phyloP scores from a whole-genome alignment of 2,113 vertebrate species.

The Piprites chloris region DNA sequence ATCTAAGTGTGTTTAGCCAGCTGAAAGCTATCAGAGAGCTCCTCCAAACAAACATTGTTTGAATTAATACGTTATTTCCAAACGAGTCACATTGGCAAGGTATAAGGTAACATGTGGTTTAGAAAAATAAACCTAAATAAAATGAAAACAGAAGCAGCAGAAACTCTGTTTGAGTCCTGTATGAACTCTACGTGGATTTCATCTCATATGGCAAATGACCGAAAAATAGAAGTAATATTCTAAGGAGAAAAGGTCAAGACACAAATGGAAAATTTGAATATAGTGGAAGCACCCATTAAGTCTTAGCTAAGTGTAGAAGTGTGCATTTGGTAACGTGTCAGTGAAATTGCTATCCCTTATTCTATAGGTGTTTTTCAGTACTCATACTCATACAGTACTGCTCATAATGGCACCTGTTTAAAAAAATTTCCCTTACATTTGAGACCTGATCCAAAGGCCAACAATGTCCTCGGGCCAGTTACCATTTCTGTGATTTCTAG shows the following conservation, averaged over 20 bases:
- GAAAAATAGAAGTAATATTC: neutral
- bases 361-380: neutral
- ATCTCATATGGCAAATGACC: neutral
- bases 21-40: constrained; percentile 61
- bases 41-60: constrained; percentile 57
- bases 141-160: constrained; percentile 55
- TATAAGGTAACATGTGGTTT: constrained; percentile 54
- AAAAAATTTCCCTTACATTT: neutral
- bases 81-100: constrained; percentile 48
- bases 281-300: neutral
- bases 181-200: constrained; percentile 24
- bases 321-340: neutral
- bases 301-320: neutral
- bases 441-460: neutral
- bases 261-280: neutral
- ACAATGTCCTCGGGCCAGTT: neutral
- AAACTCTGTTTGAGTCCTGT: constrained; percentile 18
- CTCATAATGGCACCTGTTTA: neutral
- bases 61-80: constrained; percentile 64
- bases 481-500: neutral
- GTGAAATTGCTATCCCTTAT: neutral
- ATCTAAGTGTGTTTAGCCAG: constrained; percentile 59
- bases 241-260: neutral
- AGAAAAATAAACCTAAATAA: constrained; percentile 65
- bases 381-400: too few relatives aligned